Percentiles rank a stretch among this genome's conserved stretches.
phyloP scores from a whole-genome alignment of 2,797 vertebrate species.

The Ataeniobius toweri region DNA sequence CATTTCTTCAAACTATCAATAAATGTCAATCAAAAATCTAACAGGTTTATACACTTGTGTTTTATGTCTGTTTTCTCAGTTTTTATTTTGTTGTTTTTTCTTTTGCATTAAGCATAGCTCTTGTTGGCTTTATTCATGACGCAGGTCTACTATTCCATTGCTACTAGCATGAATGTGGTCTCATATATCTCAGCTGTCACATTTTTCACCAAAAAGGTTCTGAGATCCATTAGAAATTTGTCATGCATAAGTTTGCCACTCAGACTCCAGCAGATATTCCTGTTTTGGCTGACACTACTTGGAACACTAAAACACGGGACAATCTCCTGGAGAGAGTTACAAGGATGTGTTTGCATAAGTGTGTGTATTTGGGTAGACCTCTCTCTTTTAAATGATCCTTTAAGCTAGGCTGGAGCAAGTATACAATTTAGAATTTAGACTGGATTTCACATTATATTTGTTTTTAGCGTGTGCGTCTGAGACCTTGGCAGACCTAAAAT shows the following conservation, averaged over 20 bases:
- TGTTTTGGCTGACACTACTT: slow-evolving; percentile 46
- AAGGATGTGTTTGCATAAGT: neutral
- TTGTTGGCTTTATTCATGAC: too few relatives aligned
- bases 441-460: neutral
- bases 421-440: slow-evolving; percentile 46
- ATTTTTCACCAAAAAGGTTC: too few relatives aligned
- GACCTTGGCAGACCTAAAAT: slow-evolving; percentile 67
- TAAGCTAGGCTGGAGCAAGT: slow-evolving; percentile 45
- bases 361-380: too few relatives aligned
- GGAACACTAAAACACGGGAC: slow-evolving; percentile 48
- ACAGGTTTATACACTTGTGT: too few relatives aligned
- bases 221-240: slow-evolving; percentile 42
- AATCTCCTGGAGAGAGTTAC: slow-evolving; percentile 52
- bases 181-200: too few relatives aligned
- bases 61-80: too few relatives aligned
- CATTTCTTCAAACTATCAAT: too few relatives aligned
- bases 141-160: too few relatives aligned
- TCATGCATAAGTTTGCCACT: slow-evolving; percentile 51
- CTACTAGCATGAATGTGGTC: too few relatives aligned
- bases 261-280: slow-evolving; percentile 53
- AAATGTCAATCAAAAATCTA: too few relatives aligned
- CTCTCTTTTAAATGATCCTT: neutral
- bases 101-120: too few relatives aligned
- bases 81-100: too few relatives aligned
- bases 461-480: slow-evolving; percentile 12